These are phyloP conservation scores for Palythoa grandis DNA, from an alignment of 92 coral and sea anemone genomes.

Conservation along the genomic window DNA sequence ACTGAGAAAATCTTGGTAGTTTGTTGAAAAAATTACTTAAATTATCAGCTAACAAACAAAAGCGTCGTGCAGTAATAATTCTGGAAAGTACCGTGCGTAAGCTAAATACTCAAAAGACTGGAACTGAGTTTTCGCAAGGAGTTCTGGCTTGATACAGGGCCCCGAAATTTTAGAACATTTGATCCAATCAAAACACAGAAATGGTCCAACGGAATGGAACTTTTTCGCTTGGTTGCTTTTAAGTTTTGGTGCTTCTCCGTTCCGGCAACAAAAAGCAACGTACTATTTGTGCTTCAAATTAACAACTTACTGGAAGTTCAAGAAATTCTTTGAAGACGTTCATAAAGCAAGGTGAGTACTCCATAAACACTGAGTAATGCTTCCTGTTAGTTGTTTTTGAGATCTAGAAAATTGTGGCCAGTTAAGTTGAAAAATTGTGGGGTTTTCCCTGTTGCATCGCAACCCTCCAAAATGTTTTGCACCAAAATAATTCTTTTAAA, in stretches of 20 bases:
- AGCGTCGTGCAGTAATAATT: too few species aligned
- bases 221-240: neutral
- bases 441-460: slow-evolving; percentile 29
- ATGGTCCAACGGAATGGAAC: neutral
- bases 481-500: neutral
- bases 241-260: neutral
- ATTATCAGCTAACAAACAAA: too few species aligned
- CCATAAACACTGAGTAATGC: neutral
- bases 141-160: slow-evolving; percentile 76
- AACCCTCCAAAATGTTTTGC: neutral
- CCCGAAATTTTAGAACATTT: slow-evolving; percentile 48
- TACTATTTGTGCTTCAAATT: neutral
- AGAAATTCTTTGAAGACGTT: slow-evolving; percentile 65
- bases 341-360: slow-evolving; percentile 68
- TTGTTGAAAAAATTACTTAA: too few species aligned
- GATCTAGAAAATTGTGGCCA: neutral
- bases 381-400: neutral
- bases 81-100: too few species aligned
- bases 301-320: slow-evolving; percentile 15
- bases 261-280: slow-evolving; percentile 8
- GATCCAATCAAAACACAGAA: slow-evolving; percentile 48
- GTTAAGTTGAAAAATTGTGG: neutral
- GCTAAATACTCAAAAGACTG: neutral
- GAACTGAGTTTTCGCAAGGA: slow-evolving; percentile 32
- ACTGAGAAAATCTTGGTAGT: too few species aligned